Evolutionary conservation across 2,797 vertebrate species (phyloP).

Genomic region (Scolopax rusticola): DNA sequence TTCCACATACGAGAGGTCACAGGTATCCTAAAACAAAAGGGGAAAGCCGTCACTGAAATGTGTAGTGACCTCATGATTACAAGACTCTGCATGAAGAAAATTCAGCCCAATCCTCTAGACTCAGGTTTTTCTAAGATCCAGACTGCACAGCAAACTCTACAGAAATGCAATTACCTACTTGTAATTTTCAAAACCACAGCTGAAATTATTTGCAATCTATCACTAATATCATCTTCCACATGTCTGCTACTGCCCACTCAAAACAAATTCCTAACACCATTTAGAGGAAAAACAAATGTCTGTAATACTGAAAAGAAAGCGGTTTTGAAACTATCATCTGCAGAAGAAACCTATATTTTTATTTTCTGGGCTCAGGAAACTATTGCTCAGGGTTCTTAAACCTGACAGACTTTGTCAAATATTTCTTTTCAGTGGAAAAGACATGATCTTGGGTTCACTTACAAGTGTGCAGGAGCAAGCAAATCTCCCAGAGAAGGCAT

Average conservation of each 20-base stretch:
- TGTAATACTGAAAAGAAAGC: neutral
- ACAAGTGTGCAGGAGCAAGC: neutral
- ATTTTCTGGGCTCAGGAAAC: neutral
- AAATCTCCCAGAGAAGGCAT: constrained; percentile 10
- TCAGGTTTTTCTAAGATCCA: neutral
- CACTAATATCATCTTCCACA: neutral
- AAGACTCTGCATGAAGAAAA: neutral
- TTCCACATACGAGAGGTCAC: constrained; percentile 74
- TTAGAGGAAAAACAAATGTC: neutral
- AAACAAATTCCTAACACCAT: neutral
- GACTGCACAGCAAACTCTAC: neutral
- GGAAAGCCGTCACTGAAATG: neutral
- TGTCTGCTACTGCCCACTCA: neutral
- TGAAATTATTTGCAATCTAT: neutral
- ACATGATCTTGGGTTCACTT: neutral
- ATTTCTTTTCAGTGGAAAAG: neutral
- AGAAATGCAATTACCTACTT: neutral
- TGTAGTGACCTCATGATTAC: neutral
- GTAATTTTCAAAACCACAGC: neutral
- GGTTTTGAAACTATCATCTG: neutral
- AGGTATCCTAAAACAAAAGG: constrained; percentile 76
- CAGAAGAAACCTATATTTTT: neutral
- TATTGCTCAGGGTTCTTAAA: neutral
- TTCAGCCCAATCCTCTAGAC: neutral
- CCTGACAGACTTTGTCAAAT: neutral